Evolutionary conservation across 2,888 invertebrate species (phyloP).

Genomic region (Pachydiplax longipennis): DNA sequence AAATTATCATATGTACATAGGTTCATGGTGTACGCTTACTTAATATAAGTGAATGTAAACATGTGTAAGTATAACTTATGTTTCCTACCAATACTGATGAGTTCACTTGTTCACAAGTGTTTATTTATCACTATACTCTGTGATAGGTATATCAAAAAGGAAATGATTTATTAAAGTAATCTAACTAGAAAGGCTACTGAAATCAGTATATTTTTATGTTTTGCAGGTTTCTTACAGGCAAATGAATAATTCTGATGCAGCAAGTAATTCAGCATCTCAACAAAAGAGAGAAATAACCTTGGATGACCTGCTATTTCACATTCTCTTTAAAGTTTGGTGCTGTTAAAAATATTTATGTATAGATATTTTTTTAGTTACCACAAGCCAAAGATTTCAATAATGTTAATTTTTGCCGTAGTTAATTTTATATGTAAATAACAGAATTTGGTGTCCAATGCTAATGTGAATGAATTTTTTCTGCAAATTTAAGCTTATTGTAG

Average conservation of each 20-base stretch:
- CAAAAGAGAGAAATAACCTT: background rate
- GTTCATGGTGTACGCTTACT: too few relatives aligned
- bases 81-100: too few relatives aligned
- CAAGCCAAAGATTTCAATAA: background rate
- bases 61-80: too few relatives aligned
- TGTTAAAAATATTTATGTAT: background rate
- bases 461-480: background rate
- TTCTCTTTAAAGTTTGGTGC: slow-evolving; percentile 22
- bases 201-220: background rate
- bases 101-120: too few relatives aligned
- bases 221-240: background rate
- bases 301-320: background rate
- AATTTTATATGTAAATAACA: slow-evolving; percentile 1
- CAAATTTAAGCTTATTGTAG: slow-evolving; percentile 13
- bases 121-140: too few relatives aligned
- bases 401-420: background rate
- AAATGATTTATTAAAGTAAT: too few relatives aligned
- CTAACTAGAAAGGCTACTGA: too few relatives aligned
- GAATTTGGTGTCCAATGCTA: background rate
- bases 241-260: background rate
- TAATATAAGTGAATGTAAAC: too few relatives aligned
- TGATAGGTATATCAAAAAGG: too few relatives aligned
- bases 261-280: background rate
- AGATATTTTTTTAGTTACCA: background rate
- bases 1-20: too few relatives aligned